Evolutionary conservation across 1,140 invertebrate genomes (phyloP).

Genomic region (Goniozus legneri): DNA sequence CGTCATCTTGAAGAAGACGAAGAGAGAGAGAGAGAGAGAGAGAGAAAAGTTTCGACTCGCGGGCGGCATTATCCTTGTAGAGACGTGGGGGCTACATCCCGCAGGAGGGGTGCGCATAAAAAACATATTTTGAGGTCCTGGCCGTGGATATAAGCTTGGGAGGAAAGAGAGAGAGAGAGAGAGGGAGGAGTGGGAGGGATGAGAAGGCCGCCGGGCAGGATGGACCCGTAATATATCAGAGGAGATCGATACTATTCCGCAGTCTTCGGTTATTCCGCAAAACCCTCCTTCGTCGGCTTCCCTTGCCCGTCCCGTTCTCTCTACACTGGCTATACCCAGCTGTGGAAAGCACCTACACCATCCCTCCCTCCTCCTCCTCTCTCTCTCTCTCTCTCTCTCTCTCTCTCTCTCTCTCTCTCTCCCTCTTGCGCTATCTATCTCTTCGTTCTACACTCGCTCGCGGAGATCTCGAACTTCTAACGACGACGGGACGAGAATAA

Average conservation of each 20-base stretch:
- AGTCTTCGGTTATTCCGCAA: slow-evolving; percentile 48
- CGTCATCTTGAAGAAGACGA: too few species aligned
- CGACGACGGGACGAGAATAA: slow-evolving; percentile 26
- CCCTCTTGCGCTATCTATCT: slow-evolving; percentile 9
- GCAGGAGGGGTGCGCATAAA: slow-evolving; percentile 45
- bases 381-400: slow-evolving; percentile 29
- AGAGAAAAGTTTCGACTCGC: too few species aligned
- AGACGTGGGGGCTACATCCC: too few species aligned
- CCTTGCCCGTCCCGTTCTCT: too few species aligned
- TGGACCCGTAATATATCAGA: slow-evolving; percentile 55
- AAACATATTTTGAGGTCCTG: slow-evolving; percentile 52
- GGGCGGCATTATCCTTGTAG: too few species aligned
- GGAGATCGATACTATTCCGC: slow-evolving; percentile 51
- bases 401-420: slow-evolving; percentile 26
- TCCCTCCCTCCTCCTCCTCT: slow-evolving; percentile 26
- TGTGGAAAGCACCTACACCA: slow-evolving; percentile 36
- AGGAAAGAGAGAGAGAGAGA: too few species aligned
- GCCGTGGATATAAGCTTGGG: too few species aligned
- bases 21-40: too few species aligned
- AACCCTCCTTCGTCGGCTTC: too few species aligned
- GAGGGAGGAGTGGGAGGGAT: too few species aligned
- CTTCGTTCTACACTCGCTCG: slow-evolving; percentile 21
- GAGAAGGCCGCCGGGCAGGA: slow-evolving; percentile 38
- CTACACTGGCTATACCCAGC: too few species aligned
- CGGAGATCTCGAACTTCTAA: slow-evolving; percentile 26